Evolutionary conservation across 2,888 invertebrate species (phyloP).

Genomic region (Noctua pronuba): DNA sequence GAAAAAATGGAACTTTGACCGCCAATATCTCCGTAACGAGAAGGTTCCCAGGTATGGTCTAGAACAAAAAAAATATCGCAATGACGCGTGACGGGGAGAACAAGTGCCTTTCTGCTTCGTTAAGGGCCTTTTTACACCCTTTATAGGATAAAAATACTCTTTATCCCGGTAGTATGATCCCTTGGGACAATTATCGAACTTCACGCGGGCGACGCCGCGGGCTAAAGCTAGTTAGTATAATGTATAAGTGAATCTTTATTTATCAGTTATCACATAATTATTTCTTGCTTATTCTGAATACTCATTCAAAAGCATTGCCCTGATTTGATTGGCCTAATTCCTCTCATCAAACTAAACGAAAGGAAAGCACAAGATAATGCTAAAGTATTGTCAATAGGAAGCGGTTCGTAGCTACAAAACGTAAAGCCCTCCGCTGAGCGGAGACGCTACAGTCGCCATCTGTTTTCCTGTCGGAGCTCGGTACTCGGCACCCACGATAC

Average conservation of each 20-base stretch:
- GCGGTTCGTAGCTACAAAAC: neutral
- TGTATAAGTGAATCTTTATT: neutral
- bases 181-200: too few species aligned
- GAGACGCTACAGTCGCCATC: neutral
- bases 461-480: conserved; percentile 20
- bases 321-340: conserved; percentile 12
- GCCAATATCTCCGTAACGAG: too few species aligned
- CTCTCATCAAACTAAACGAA: conserved; percentile 10
- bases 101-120: too few species aligned
- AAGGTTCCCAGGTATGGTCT: too few species aligned
- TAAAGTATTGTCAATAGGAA: conserved; percentile 6
- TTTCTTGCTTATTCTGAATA: neutral
- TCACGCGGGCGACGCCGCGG: too few species aligned
- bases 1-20: too few species aligned
- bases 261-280: neutral
- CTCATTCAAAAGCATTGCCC: neutral
- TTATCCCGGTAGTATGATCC: too few species aligned
- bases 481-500: neutral
- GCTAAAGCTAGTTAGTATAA: too few species aligned
- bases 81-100: too few species aligned
- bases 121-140: too few species aligned
- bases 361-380: conserved; percentile 2
- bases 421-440: neutral
- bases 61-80: too few species aligned
- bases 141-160: too few species aligned